These are phyloP conservation scores for Phasianus colchicus DNA, from an alignment of 2,113 vertebrate genomes.

Conservation along the genomic window DNA sequence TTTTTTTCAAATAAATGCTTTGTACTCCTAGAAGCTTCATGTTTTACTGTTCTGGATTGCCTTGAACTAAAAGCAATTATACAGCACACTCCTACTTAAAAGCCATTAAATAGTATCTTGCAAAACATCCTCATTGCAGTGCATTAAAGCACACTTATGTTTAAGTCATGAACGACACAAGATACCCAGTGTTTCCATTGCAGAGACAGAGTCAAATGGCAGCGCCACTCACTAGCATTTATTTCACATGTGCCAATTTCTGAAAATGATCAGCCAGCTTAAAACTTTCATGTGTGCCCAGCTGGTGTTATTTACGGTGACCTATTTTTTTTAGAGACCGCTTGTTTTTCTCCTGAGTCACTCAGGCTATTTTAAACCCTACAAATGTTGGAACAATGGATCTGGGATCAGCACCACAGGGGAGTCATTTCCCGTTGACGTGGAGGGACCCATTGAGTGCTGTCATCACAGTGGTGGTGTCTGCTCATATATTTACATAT, in stretches of 20 bases:
- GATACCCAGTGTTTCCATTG: conserved; percentile 72
- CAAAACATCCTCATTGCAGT: conserved; percentile 71
- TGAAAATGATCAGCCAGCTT: conserved; percentile 73
- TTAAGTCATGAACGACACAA: conserved; percentile 87
- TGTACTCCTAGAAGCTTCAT: not conserved
- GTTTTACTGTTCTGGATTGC: conserved; percentile 29
- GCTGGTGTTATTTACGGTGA: conserved; percentile 67
- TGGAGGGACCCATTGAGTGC: not conserved
- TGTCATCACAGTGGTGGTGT: conserved; percentile 32
- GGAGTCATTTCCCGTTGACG: conserved; percentile 27
- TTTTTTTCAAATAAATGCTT: conserved; percentile 21
- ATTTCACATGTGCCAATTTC: conserved; percentile 57
- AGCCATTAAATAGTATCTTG: conserved; percentile 9
- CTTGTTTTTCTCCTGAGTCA: not conserved
- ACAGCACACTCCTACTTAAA: not conserved
- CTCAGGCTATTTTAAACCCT: conserved; percentile 8
- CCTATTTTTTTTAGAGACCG: conserved; percentile 38
- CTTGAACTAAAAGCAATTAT: conserved; percentile 41
- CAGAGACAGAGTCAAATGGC: conserved; percentile 70
- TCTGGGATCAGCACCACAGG: not conserved
- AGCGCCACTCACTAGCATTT: conserved; percentile 25
- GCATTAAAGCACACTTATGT: conserved; percentile 76
- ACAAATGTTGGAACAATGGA: conserved; percentile 27
- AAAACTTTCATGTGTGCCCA: conserved; percentile 73
- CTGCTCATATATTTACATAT: conserved; percentile 60